These are phyloP conservation scores for Graptemys geographica DNA, from an alignment of 2,797 vertebrate species.

Conservation along the genomic window DNA sequence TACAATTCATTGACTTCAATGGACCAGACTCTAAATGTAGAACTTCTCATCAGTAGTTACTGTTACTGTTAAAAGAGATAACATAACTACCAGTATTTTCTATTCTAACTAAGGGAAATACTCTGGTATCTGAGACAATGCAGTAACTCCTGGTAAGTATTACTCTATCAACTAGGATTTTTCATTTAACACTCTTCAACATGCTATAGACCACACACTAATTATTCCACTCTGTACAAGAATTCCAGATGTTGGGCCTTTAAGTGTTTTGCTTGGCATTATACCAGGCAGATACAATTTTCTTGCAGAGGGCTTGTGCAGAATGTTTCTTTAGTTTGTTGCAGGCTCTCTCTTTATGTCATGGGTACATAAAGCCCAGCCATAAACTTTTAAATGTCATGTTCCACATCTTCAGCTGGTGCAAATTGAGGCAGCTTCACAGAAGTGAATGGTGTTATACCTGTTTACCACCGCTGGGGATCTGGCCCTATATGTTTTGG, in stretches of 20 bases:
- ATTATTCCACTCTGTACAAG: not conserved
- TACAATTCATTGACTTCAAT: not conserved
- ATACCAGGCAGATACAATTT: not conserved
- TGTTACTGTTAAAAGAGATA: not conserved
- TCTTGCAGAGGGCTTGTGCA: not conserved
- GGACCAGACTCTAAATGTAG: not conserved
- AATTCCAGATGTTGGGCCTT: not conserved
- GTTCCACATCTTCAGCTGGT: not conserved
- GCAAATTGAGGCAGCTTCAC: not conserved
- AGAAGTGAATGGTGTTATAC: not conserved
- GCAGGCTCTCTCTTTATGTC: not conserved
- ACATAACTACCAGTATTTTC: not conserved
- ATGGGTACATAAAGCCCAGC: not conserved
- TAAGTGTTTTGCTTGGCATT: not conserved
- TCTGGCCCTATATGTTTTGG: not conserved
- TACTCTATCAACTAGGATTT: not conserved
- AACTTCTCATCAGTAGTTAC: not conserved
- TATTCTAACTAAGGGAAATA: not conserved
- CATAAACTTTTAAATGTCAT: not conserved
- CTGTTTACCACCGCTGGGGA: not conserved
- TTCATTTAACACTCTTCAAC: not conserved
- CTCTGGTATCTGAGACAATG: not conserved
- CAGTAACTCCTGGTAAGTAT: not conserved
- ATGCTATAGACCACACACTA: not conserved
- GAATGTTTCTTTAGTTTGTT: not conserved